Conservation (phyloP, 2,797 vertebrate genomes). For the Notamacropus eugenii region DNA sequence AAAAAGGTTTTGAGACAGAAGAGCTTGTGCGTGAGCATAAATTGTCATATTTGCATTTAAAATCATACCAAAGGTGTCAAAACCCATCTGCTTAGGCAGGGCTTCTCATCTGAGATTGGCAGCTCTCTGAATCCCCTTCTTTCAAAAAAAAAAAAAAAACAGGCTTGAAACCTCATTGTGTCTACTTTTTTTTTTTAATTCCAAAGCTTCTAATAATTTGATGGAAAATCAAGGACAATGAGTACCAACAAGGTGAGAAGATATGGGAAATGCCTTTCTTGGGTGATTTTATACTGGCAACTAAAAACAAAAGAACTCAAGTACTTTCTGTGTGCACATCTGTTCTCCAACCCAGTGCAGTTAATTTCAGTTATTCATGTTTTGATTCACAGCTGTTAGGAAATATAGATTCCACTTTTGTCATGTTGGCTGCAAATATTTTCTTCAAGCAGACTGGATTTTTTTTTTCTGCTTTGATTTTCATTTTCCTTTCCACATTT, state of each 20-base stretch:
- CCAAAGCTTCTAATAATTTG: conserved; percentile 38
- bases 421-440: conserved; percentile 67
- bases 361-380: conserved; percentile 71
- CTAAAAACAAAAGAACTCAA: conserved; percentile 20
- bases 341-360: conserved; percentile 17
- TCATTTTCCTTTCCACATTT: not conserved
- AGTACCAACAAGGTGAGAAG: conserved; percentile 41
- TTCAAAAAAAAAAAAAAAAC: conserved; percentile 38
- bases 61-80: conserved; percentile 77
- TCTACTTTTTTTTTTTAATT: conserved; percentile 2
- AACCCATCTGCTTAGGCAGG: conserved; percentile 79
- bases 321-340: conserved; percentile 5
- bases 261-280: not conserved
- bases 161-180: conserved; percentile 30
- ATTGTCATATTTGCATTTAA: conserved; percentile 81
- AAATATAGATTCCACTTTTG: conserved; percentile 69
- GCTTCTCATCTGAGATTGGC: conserved; percentile 72
- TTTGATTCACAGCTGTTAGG: conserved; percentile 76
- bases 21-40: conserved; percentile 70
- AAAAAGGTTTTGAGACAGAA: conserved; percentile 66
- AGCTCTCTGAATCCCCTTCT: conserved; percentile 58
- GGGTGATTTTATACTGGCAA: conserved; percentile 12
- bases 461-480: conserved; percentile 32
- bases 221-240: conserved; percentile 28
- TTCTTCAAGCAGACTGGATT: conserved; percentile 64